These are phyloP conservation scores for Idaea aversata DNA, from an alignment of 2,888 invertebrate genomes.

Conservation along the genomic window DNA sequence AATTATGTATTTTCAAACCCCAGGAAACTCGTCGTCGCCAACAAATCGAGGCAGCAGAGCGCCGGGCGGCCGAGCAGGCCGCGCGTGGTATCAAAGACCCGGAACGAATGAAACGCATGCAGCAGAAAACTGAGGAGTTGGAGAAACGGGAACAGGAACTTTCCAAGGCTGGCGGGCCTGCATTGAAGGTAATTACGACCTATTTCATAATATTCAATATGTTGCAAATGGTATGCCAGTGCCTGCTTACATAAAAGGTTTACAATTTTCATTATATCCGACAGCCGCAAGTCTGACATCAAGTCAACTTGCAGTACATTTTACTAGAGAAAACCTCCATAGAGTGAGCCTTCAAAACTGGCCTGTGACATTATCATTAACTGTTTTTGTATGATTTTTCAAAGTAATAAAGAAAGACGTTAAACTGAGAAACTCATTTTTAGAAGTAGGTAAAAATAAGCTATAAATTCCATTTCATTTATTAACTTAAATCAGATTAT, in stretches of 20 bases:
- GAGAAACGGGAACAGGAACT: conserved; percentile 79
- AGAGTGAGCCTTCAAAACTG: background rate
- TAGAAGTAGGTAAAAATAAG: too few species aligned
- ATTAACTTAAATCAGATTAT: too few species aligned
- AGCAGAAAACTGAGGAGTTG: conserved; percentile 79
- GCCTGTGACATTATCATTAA: too few species aligned
- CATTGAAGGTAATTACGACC: conserved; percentile 52
- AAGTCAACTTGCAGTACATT: too few species aligned
- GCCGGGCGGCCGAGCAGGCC: conserved; percentile 80
- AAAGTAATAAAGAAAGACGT: background rate
- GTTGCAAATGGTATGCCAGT: background rate
- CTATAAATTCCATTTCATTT: too few species aligned
- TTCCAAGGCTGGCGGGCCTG: conserved; percentile 59
- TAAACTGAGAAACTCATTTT: too few species aligned
- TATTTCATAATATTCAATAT: conserved; percentile 4
- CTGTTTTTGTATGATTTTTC: background rate
- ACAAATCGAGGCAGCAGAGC: conserved; percentile 85
- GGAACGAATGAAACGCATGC: conserved; percentile 79
- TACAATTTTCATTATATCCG: too few species aligned
- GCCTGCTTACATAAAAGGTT: too few species aligned
- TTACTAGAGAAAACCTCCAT: background rate
- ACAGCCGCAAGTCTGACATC: too few species aligned
- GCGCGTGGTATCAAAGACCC: conserved; percentile 83
- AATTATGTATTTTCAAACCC: background rate
- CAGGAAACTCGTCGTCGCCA: conserved; percentile 84